A percentile compares a stretch with the other conserved stretches of the same genome.
Conservation (phyloP, 2,113 vertebrate species). For the Muntiacus muntjak region DNA sequence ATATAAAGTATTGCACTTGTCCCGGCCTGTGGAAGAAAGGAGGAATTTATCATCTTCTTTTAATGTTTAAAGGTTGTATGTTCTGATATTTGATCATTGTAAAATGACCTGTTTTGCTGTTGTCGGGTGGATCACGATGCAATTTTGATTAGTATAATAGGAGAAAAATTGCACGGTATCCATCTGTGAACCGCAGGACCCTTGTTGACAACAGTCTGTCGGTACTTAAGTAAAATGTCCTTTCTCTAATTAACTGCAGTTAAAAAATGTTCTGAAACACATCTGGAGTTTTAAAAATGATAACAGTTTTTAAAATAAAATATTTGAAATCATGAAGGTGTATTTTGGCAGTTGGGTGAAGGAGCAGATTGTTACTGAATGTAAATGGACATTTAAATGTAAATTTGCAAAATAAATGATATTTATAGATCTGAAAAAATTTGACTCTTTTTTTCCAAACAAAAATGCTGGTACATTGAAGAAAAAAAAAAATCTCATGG, state of each 20-base stretch:
- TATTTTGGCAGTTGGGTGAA: not conserved
- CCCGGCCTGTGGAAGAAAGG: constrained; percentile 88
- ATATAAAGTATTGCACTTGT: constrained; percentile 89
- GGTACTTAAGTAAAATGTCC: not conserved
- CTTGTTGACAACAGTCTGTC: constrained; percentile 46
- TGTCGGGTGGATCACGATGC: constrained; percentile 96
- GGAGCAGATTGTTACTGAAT: not conserved
- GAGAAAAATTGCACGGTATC: constrained; percentile 98
- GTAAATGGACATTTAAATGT: not conserved
- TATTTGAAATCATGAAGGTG: not conserved
- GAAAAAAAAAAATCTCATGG: not conserved
- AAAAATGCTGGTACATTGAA: not conserved
- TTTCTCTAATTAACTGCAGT: not conserved
- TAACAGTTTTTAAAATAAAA: constrained; percentile 4
- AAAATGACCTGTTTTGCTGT: constrained; percentile 87
- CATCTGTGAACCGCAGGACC: constrained; percentile 96
- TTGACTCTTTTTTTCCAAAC: not conserved
- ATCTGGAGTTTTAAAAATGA: not conserved
- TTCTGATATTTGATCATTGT: not conserved
- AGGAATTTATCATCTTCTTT: constrained; percentile 73
- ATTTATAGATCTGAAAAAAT: not conserved
- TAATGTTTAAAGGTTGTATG: not conserved
- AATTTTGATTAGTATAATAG: constrained; percentile 89
- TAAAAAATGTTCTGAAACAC: not conserved
- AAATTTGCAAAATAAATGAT: constrained; percentile 58